Percentiles rank a stretch among this genome's conserved stretches.
Evolutionary conservation across 2,888 invertebrate species (phyloP).

Genomic region (Willowsia nigromaculata): DNA sequence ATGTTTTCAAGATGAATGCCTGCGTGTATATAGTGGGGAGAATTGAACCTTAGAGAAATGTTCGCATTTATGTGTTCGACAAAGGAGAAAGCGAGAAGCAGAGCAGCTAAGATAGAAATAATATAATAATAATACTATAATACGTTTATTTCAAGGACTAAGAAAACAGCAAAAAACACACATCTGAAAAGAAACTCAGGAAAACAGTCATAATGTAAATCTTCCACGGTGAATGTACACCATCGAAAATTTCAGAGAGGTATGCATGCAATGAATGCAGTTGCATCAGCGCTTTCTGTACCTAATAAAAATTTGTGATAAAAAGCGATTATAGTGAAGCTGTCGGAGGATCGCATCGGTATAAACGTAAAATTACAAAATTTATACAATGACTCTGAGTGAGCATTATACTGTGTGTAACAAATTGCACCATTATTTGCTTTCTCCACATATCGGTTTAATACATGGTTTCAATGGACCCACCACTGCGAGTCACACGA

Average conservation of each 20-base stretch:
- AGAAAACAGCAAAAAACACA: no score
- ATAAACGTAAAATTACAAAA: background rate
- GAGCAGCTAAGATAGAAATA: no score
- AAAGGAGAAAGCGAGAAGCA: no score
- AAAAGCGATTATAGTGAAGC: background rate
- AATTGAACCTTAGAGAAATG: background rate
- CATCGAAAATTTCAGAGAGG: background rate
- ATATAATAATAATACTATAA: no score
- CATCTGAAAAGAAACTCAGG: background rate
- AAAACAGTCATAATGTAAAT: background rate
- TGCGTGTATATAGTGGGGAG: background rate
- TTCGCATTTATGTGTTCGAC: background rate
- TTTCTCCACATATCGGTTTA: constrained; percentile 15
- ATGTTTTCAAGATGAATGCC: background rate
- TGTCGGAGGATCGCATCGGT: background rate
- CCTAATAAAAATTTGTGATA: background rate
- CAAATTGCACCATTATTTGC: constrained; percentile 29
- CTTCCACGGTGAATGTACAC: background rate
- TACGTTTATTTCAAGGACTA: no score
- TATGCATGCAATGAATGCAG: background rate
- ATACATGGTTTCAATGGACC: constrained; percentile 2
- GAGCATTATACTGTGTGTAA: constrained; percentile 1
- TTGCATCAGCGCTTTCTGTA: background rate
- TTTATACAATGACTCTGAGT: background rate
- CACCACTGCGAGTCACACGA: constrained; percentile 20